Evolutionary conservation across 2,888 invertebrate species (phyloP).

Genomic region (Cloeon dipterum): DNA sequence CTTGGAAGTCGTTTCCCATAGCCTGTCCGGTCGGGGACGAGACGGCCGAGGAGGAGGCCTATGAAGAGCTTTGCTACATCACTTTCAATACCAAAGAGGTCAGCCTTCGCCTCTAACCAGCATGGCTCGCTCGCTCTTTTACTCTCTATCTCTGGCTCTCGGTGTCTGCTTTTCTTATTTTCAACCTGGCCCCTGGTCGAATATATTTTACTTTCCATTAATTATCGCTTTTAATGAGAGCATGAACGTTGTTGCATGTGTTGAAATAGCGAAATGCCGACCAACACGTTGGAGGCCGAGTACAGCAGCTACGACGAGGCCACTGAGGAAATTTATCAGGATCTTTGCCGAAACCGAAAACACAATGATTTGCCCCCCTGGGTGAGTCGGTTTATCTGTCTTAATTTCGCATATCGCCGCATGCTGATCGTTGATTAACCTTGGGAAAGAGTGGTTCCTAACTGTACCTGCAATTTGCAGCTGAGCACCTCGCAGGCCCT

Average conservation of each 20-base stretch:
- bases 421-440: too few species aligned
- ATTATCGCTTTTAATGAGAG: neutral
- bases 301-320: constrained; percentile 33
- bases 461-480: too few species aligned
- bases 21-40: constrained; percentile 17
- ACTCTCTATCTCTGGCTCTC: constrained; percentile 11
- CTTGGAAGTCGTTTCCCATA: constrained; percentile 41
- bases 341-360: constrained; percentile 36
- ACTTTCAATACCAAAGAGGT: constrained; percentile 26
- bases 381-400: too few species aligned
- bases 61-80: constrained; percentile 73
- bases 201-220: neutral
- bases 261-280: constrained; percentile 15
- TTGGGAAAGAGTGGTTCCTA: too few species aligned
- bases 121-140: constrained; percentile 3
- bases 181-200: constrained; percentile 6
- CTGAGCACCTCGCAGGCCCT: constrained; percentile 12
- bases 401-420: too few species aligned
- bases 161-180: constrained; percentile 7
- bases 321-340: constrained; percentile 87
- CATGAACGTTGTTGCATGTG: constrained; percentile 7
- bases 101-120: neutral
- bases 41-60: constrained; percentile 48
- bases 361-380: neutral
- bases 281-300: constrained; percentile 23